Evolutionary conservation across 1,140 invertebrate genomes (phyloP).

Genomic region (Onthophagus taurus): DNA sequence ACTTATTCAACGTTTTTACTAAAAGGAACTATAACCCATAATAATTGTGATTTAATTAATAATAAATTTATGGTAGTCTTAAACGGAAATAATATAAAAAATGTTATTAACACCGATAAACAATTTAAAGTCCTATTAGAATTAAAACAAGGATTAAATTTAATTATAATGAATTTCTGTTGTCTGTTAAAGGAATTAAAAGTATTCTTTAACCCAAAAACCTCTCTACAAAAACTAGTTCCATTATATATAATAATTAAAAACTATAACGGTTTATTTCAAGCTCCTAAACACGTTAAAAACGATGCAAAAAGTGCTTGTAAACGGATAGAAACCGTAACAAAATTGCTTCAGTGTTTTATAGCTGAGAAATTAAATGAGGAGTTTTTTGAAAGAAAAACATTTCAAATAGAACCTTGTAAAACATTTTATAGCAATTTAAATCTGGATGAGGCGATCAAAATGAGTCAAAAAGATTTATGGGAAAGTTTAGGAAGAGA

Average conservation of each 20-base stretch:
- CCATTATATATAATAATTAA: constrained; percentile 68
- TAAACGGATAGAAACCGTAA: constrained; percentile 64
- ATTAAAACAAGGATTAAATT: constrained; percentile 26
- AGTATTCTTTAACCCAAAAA: constrained; percentile 2
- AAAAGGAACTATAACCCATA: constrained; percentile 22
- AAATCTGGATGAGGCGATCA: constrained; percentile 57
- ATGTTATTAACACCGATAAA: neutral
- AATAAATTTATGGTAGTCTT: constrained; percentile 10
- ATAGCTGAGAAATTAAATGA: constrained; percentile 83
- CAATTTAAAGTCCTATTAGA: constrained; percentile 29
- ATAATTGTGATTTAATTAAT: constrained; percentile 13
- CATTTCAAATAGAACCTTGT: constrained; percentile 71
- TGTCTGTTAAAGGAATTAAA: constrained; percentile 14
- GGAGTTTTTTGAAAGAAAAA: constrained; percentile 65
- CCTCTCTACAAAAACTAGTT: constrained; percentile 39
- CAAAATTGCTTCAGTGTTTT: constrained; percentile 74
- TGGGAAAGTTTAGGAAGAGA: constrained; percentile 78
- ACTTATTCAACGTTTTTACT: constrained; percentile 17
- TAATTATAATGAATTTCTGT: constrained; percentile 25
- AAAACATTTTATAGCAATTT: constrained; percentile 62
- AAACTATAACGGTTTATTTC: constrained; percentile 69
- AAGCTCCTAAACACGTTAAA: constrained; percentile 59
- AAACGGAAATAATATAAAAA: neutral
- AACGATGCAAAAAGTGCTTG: constrained; percentile 65
- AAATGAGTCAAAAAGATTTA: constrained; percentile 66